These are phyloP conservation scores for Drosophila monieri DNA, from an alignment of 2,888 invertebrate genomes.

Conservation along the genomic window DNA sequence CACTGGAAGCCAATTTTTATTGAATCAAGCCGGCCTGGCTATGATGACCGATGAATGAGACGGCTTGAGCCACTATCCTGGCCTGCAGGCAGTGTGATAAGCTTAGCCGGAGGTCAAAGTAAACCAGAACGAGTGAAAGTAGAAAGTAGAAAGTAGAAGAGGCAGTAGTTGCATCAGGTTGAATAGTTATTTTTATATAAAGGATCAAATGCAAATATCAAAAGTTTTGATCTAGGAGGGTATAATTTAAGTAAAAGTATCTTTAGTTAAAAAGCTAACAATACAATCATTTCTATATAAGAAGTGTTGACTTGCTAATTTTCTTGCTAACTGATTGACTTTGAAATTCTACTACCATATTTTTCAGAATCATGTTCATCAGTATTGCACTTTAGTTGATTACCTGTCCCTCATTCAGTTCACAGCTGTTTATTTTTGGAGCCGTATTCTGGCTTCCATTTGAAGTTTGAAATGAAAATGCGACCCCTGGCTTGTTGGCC, in stretches of 20 bases:
- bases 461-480: slow-evolving; percentile 69
- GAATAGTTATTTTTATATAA: not conserved
- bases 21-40: slow-evolving; percentile 48
- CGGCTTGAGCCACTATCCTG: slow-evolving; percentile 5
- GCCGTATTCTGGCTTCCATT: slow-evolving; percentile 10
- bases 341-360: not conserved
- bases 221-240: not conserved
- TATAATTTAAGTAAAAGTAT: not conserved
- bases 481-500: slow-evolving; percentile 52
- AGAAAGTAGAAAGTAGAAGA: not conserved
- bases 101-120: not conserved
- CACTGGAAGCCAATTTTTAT: slow-evolving; percentile 70
- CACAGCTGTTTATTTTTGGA: slow-evolving; percentile 17
- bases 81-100: slow-evolving; percentile 33
- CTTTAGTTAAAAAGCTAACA: not conserved
- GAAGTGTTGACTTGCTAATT: not conserved
- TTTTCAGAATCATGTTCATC: slow-evolving; percentile 3
- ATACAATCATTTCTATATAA: not conserved
- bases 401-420: slow-evolving; percentile 3
- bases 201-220: not conserved
- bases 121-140: not conserved
- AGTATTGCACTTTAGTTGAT: slow-evolving; percentile 30
- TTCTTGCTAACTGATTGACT: not conserved
- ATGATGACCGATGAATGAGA: slow-evolving; percentile 30
- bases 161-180: not conserved